Evolutionary conservation across 2,797 vertebrate species (phyloP), one percentile per base, ranked within the genome.

Genomic region (Pipistrellus nathusii): DNA sequence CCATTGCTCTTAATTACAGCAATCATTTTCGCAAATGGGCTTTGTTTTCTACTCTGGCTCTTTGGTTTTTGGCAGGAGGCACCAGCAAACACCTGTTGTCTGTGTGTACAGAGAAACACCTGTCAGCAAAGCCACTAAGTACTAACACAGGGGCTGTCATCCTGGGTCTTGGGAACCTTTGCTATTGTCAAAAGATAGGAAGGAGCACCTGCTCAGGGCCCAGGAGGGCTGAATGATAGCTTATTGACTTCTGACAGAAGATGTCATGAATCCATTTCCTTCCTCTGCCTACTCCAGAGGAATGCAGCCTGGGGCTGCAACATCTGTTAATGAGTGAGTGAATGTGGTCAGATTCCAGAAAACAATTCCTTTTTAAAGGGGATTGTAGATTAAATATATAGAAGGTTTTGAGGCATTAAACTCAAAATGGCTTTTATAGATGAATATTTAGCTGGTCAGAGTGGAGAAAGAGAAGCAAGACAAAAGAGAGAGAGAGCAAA

Each of bases 71-170:
- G 97, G 96, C 95, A 90, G 88, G 96, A 97, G 93, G 87, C 95
- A 97, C 97, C 1, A 96, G 98, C 97, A 97, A 95, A 97, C 98
- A 98, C 98, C 98, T 99, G 98, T 98, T 98, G 95, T 96, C 97
- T 97, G 94, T 93, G 97, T 97, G 84, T 96, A 98, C 94, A 97
- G 96, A 95, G 94, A 97, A 95, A 96, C 98, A 98, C 98, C 98
- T 98, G 98, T 98, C 98, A 90, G 95, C 78, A 69, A 78, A 94
- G 86, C 78, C 62, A n/a, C 84, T 96, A 95, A 94, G 83, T 83
- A 71, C 91, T 92, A 90, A 96, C 77, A 77, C 21, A 92, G 92
- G 92, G 55, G 55, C 91, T 96, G 95, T 97, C 96, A 94, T 89
- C 81, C 25, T 57, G 85, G 66, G 84, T 93, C 97, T 96, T 80